Conservation (phyloP, 2,797 vertebrate genomes). For the Cirrhinus molitorella region DNA sequence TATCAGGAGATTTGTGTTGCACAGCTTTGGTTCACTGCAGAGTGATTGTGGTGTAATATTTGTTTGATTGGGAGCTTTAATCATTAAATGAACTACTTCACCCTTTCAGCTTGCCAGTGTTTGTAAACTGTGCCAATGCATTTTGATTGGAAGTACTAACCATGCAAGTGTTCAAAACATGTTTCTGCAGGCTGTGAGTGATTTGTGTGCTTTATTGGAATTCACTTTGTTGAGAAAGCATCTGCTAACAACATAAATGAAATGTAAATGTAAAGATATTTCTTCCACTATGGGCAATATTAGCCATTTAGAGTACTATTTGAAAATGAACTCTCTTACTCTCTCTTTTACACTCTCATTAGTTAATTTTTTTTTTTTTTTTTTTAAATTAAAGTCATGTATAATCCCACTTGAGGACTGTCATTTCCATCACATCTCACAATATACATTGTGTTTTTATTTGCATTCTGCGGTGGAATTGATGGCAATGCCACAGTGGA, state of each 20-base stretch:
- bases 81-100: conserved; percentile 51
- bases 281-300: not conserved
- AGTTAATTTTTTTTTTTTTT: not conserved
- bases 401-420: too few species aligned
- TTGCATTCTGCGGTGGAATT: too few species aligned
- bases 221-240: conserved; percentile 31
- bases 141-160: conserved; percentile 54
- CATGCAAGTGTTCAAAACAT: conserved; percentile 41
- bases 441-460: too few species aligned
- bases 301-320: not conserved
- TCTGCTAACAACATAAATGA: conserved; percentile 24
- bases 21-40: conserved; percentile 51
- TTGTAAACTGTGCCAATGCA: conserved; percentile 48
- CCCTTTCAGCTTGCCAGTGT: conserved; percentile 34
- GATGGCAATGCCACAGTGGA: too few species aligned
- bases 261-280: not conserved
- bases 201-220: conserved; percentile 3
- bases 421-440: too few species aligned
- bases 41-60: conserved; percentile 47
- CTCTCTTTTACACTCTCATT: not conserved
- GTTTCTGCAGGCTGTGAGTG: conserved; percentile 38
- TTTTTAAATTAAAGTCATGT: too few species aligned
- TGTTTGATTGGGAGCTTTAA: conserved; percentile 60
- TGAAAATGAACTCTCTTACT: not conserved
- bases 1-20: conserved; percentile 54